Conservation (phyloP, 1,140 invertebrate genomes). For the Anadara kagoshimensis region DNA sequence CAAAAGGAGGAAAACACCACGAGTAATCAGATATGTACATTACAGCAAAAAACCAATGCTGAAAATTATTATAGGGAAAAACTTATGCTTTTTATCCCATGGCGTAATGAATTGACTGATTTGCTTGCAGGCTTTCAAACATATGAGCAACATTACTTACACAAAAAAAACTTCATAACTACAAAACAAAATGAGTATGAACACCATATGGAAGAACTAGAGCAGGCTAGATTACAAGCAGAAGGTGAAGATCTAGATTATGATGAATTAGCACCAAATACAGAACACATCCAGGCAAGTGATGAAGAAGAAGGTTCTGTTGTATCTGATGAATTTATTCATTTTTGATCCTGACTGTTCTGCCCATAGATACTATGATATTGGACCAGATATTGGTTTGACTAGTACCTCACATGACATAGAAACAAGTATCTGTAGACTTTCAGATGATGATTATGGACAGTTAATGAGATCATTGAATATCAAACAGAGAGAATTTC, state of each 20-base stretch:
- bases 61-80: conserved; percentile 38
- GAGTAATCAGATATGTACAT: conserved; percentile 34
- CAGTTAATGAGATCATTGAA: conserved; percentile 10
- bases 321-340: conserved; percentile 4
- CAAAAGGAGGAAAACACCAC: conserved; percentile 20
- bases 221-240: conserved; percentile 18
- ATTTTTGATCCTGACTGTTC: conserved; percentile 6
- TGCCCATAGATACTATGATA: conserved; percentile 2
- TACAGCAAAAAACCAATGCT: conserved; percentile 20
- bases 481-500: conserved; percentile 37
- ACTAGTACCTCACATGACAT: background rate
- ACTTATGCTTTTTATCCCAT: conserved; percentile 33
- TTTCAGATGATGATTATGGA: conserved; percentile 23
- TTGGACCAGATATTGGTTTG: too few relatives aligned
- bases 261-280: conserved; percentile 23
- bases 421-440: background rate
- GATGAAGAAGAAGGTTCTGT: conserved; percentile 6
- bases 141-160: conserved; percentile 1
- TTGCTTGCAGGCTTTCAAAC: background rate
- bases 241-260: conserved; percentile 20
- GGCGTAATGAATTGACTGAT: conserved; percentile 33
- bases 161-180: background rate
- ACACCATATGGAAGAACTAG: conserved; percentile 13
- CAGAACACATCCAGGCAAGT: conserved; percentile 13
- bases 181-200: conserved; percentile 11